Base-by-base conservation (phyloP, 2,888 invertebrate species). In the Zeuzera pyrina region DNA sequence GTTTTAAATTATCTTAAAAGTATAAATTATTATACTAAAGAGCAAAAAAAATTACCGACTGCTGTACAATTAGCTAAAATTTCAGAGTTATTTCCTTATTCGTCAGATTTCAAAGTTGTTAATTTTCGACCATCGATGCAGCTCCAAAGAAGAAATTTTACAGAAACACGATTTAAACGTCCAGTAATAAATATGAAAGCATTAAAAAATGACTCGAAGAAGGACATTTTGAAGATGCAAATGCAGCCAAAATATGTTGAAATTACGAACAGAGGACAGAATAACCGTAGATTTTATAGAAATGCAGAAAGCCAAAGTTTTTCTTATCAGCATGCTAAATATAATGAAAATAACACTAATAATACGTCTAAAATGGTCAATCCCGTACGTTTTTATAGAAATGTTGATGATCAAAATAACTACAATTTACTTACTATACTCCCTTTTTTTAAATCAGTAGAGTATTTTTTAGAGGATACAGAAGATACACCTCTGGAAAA, bases 1-100 rank as follows among this genome's bases (percentile, higher is more conserved):
- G 77, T 79, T 12, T 54, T 79, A 38, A 70, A 74, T 52, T 76
- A 76, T 44, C 42, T 83, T 0, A 78, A 76, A 57, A 69, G 51
- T 34, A 67, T 66, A 1, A 71, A 73, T 34, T 55, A 57, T 27
- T 51, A 65, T 23, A 50, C 55, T 4, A 62, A 45, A 36, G 61
- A 65, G 16, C 41, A 48, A n/a, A 61, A 47, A 28, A 68, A 56
- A 45, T 38, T 67, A 3, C 72, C 71, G 2, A 41, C 59, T 34
- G 74, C 73, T 8, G 63, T 74, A 41, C 67, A 69, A 8, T 37
- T 77, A 4, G 33, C 47, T 7, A 78, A 69, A 55, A 33, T 59
- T 36, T 64, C 66, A 3, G 78, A 79, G 36, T 49, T 45, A 12
- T 70, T 57, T 39, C 77, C 79, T 2, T 78, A 79, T 41, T 47